phyloP scores from a whole-genome alignment of 2,797 vertebrate species.

The Gymnothorax reevesii region DNA sequence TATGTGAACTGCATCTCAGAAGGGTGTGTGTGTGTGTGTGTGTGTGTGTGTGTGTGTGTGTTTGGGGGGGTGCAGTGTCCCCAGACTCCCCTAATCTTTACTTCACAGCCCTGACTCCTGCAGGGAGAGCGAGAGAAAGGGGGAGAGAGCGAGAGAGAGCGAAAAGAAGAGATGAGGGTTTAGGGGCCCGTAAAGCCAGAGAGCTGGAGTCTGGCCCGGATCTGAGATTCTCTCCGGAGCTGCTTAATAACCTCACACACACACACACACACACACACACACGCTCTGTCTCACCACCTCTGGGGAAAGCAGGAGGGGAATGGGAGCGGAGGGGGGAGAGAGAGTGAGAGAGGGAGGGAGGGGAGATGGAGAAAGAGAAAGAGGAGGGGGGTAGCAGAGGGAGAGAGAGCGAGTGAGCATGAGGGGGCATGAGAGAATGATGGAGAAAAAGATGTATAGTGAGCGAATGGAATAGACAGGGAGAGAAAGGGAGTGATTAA shows the following conservation, averaged over 20 bases:
- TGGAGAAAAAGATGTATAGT: conserved; percentile 34
- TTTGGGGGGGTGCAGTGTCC: conserved; percentile 39
- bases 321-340: background rate
- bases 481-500: conserved; percentile 7
- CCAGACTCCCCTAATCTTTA: conserved; percentile 53
- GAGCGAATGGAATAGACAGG: conserved; percentile 23
- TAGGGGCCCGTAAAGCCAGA: conserved; percentile 37
- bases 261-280: conserved; percentile 55
- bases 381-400: no score
- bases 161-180: conserved; percentile 26
- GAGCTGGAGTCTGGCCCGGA: conserved; percentile 44
- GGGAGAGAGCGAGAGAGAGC: background rate
- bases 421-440: conserved; percentile 33
- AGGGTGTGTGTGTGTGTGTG: conserved; percentile 43
- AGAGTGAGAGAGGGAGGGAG: background rate
- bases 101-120: conserved; percentile 48
- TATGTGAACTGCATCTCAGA: conserved; percentile 65
- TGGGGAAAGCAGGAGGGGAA: conserved; percentile 53
- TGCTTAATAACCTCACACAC: conserved; percentile 51
- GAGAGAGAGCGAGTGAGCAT: no score
- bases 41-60: conserved; percentile 43
- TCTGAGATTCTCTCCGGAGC: conserved; percentile 38
- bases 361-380: no score
- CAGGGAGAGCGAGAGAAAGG: conserved; percentile 29
- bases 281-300: conserved; percentile 65